phyloP scores from a whole-genome alignment of 2,113 vertebrate species.

The Philantomba maxwellii region DNA sequence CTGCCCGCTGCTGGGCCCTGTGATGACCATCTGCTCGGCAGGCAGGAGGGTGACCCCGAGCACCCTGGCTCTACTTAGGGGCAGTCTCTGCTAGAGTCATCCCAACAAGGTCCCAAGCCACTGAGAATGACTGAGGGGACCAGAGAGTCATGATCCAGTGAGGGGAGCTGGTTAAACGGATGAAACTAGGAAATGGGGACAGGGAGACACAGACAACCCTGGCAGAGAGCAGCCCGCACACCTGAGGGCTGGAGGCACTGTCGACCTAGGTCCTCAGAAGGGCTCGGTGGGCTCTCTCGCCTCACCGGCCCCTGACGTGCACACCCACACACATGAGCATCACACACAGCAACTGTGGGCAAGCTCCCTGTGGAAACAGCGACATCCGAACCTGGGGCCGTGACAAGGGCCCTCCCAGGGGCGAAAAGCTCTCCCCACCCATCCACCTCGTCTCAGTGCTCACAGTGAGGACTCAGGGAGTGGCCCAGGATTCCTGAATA shows the following conservation, averaged over 20 bases:
- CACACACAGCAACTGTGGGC: not conserved
- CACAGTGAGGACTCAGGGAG: constrained; percentile 26
- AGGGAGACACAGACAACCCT: no score
- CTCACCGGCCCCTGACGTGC: not conserved
- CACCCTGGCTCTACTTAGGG: not conserved
- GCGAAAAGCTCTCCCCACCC: not conserved
- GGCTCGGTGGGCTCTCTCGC: not conserved
- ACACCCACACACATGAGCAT: not conserved
- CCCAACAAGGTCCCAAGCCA: not conserved
- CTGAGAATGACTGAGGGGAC: not conserved
- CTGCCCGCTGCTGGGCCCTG: not conserved
- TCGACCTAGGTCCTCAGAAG: not conserved
- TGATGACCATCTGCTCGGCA: not conserved
- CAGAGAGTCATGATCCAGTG: not conserved
- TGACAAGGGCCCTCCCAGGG: not conserved
- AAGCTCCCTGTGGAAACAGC: not conserved
- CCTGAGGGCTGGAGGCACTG: not conserved
- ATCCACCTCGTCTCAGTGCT: not conserved
- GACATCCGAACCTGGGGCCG: not conserved
- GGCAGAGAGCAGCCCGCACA: no score
- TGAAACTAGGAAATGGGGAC: not conserved
- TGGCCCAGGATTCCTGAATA: constrained; percentile 69
- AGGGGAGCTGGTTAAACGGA: not conserved
- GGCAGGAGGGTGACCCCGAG: fast-evolving
- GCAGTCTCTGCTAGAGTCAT: no score